Evolutionary conservation across 2,888 invertebrate species (phyloP).

Genomic region (Lampropteryx suffumata): DNA sequence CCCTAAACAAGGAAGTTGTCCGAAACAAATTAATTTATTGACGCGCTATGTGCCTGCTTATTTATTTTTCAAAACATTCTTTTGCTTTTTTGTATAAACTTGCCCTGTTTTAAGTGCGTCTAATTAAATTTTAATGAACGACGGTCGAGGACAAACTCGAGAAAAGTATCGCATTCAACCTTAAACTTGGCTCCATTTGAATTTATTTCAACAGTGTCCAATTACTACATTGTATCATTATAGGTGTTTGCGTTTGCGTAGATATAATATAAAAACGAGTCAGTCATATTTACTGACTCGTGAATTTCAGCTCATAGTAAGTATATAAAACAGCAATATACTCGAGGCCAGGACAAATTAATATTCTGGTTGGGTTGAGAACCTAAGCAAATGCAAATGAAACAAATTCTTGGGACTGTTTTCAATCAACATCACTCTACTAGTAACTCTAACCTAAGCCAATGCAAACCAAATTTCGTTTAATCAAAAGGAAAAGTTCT

Average conservation of each 20-base stretch:
- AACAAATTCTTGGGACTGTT: not conserved
- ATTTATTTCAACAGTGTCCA: not conserved
- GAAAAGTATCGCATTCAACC: constrained; percentile 1
- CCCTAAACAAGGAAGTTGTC: too few species aligned
- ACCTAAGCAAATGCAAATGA: constrained; percentile 4
- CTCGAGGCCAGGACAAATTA: not conserved
- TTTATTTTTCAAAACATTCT: not conserved
- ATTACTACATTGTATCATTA: not conserved
- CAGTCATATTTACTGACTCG: too few species aligned
- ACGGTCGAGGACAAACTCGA: not conserved
- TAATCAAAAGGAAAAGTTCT: constrained; percentile 4
- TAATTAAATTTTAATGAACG: constrained; percentile 11
- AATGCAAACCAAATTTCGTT: constrained; percentile 8
- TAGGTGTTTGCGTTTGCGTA: not conserved
- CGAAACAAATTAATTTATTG: too few species aligned
- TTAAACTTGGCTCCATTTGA: not conserved
- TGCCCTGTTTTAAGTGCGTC: constrained; percentile 2
- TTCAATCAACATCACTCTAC: not conserved
- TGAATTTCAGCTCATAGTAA: not conserved
- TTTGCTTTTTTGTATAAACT: not conserved
- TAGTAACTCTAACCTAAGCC: not conserved
- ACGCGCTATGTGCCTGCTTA: not conserved
- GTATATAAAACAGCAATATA: not conserved
- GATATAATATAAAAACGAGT: too few species aligned
- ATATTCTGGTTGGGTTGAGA: not conserved